These are phyloP conservation scores for Percopsis omiscomaycus DNA, from an alignment of 2,797 vertebrate genomes.

Conservation along the genomic window DNA sequence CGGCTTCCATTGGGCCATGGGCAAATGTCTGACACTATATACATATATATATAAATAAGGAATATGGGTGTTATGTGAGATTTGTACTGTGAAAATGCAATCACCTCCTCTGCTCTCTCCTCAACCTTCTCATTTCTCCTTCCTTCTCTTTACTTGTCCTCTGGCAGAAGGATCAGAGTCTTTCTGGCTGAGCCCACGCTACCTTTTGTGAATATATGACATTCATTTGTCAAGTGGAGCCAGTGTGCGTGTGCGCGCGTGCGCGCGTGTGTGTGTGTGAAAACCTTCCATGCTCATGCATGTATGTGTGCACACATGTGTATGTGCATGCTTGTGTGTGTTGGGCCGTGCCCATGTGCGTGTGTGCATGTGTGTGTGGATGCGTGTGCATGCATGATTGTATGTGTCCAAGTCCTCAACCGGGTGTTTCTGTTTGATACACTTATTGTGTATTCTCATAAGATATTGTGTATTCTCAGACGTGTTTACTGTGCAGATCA, in stretches of 20 bases:
- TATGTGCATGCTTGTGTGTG: constrained; percentile 5
- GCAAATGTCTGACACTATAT: constrained; percentile 55
- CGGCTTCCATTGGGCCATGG: constrained; percentile 54
- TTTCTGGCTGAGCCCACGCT: constrained; percentile 57
- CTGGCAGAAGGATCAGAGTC: constrained; percentile 54
- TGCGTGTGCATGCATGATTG: constrained; percentile 15
- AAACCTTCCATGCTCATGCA: background rate
- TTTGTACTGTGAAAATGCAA: constrained; percentile 55
- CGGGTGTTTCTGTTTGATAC: background rate
- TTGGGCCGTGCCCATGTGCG: constrained; percentile 15
- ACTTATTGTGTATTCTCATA: background rate
- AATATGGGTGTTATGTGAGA: constrained; percentile 44
- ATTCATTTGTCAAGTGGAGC: constrained; percentile 65
- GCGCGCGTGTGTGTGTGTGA: constrained; percentile 10
- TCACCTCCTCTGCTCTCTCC: constrained; percentile 39
- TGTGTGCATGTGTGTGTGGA: constrained; percentile 14
- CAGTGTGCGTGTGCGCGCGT: constrained; percentile 15
- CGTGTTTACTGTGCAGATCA: background rate
- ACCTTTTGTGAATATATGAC: constrained; percentile 61
- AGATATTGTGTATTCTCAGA: background rate
- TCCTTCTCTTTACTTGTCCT: constrained; percentile 19
- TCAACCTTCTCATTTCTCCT: constrained; percentile 15
- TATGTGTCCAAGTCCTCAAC: constrained; percentile 12
- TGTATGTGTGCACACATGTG: background rate
- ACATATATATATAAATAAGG: constrained; percentile 47